A percentile compares a stretch with the other conserved stretches of the same genome.
phyloP scores from a whole-genome alignment of 2,888 invertebrate species.

The Clivina fossor region DNA sequence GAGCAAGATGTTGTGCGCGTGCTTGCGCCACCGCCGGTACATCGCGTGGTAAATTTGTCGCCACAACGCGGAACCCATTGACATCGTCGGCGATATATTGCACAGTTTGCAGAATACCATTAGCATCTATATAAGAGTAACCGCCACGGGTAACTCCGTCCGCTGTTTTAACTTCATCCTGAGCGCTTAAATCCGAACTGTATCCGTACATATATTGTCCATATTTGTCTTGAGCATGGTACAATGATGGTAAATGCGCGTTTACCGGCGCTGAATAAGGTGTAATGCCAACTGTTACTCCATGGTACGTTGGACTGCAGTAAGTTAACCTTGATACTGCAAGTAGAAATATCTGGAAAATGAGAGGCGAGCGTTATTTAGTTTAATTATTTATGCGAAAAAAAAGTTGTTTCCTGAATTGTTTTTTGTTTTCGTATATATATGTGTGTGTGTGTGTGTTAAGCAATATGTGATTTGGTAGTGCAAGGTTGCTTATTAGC shows the following conservation, averaged over 20 bases:
- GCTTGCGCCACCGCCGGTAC: constrained; percentile 50
- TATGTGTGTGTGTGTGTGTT: no score
- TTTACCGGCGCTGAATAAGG: constrained; percentile 50
- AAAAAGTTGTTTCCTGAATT: no score
- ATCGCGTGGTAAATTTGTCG: constrained; percentile 64
- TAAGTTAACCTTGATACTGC: constrained; percentile 41
- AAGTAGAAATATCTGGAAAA: constrained; percentile 24
- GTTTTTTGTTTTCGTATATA: no score
- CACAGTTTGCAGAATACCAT: constrained; percentile 65
- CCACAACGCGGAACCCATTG: constrained; percentile 66
- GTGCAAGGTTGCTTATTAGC: no score
- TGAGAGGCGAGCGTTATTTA: constrained; percentile 13
- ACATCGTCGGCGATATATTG: constrained; percentile 64
- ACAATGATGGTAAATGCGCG: constrained; percentile 51
- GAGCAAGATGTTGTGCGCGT: constrained; percentile 48
- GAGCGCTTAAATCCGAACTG: constrained; percentile 65
- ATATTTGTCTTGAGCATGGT: constrained; percentile 60
- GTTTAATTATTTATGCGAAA: no score
- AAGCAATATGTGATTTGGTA: no score
- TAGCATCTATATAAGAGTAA: constrained; percentile 69
- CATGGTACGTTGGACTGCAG: constrained; percentile 50
- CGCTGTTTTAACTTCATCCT: constrained; percentile 62
- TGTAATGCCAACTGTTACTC: constrained; percentile 52
- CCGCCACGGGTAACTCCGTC: constrained; percentile 64
- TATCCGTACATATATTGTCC: constrained; percentile 65